Conservation (phyloP, 2,797 vertebrate genomes). For the Onychomys leucogaster region DNA sequence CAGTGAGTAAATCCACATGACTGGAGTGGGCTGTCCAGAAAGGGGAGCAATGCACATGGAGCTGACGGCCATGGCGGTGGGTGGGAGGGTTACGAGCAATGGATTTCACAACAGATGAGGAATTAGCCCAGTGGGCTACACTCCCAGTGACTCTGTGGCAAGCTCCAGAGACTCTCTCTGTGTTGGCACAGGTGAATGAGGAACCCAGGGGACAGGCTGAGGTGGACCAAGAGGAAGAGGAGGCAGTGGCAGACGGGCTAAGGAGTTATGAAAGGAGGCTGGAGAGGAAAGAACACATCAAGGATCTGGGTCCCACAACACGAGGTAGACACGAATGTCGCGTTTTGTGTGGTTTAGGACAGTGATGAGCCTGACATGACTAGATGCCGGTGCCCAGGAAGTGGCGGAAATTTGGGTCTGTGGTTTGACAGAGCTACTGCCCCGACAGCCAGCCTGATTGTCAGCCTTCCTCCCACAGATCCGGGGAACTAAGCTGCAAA, state of each 20-base stretch:
- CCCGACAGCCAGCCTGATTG: background rate
- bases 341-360: background rate
- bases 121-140: background rate
- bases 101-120: background rate
- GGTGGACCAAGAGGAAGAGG: background rate
- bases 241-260: fast-evolving
- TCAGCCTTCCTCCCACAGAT: background rate
- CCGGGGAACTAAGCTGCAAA: background rate
- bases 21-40: background rate
- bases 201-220: background rate
- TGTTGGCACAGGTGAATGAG: background rate
- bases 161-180: background rate
- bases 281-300: too few relatives aligned
- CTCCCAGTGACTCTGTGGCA: fast-evolving
- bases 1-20: background rate
- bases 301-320: background rate
- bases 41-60: background rate
- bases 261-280: background rate
- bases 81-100: background rate
- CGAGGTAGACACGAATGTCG: background rate
- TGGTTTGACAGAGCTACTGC: background rate
- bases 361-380: background rate
- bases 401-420: background rate
- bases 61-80: fast-evolving
- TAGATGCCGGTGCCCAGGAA: background rate